A percentile compares a stretch with the other conserved stretches of the same genome.
phyloP scores from a whole-genome alignment of 2,113 vertebrate species.

The Danionella cerebrum region DNA sequence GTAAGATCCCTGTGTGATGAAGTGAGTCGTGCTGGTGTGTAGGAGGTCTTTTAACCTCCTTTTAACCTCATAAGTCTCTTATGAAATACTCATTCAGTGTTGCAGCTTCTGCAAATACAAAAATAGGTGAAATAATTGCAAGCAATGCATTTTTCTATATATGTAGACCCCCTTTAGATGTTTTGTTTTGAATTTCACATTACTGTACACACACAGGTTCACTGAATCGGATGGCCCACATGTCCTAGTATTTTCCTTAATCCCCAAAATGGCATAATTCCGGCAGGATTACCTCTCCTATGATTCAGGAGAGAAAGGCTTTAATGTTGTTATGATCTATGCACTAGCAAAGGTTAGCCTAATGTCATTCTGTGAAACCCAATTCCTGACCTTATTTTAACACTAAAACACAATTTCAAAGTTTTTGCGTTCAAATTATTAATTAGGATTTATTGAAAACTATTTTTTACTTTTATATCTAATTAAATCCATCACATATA shows the following conservation, averaged over 20 bases:
- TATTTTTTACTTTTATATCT: no score
- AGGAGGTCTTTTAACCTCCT: conserved; percentile 15
- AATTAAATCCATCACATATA: no score
- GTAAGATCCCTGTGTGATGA: not conserved
- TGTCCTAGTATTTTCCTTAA: conserved; percentile 4
- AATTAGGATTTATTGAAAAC: no score
- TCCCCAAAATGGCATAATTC: not conserved
- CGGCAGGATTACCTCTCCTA: not conserved
- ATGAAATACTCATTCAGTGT: not conserved
- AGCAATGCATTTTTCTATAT: no score
- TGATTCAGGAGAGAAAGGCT: not conserved
- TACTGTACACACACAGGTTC: not conserved
- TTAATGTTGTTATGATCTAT: conserved; percentile 5
- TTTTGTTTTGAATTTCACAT: not conserved
- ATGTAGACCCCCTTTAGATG: not conserved
- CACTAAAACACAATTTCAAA: not conserved
- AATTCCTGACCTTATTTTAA: not conserved
- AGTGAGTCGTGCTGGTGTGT: conserved; percentile 1
- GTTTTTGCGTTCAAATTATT: not conserved
- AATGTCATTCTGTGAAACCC: not conserved
- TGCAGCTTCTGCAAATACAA: no score
- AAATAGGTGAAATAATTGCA: no score
- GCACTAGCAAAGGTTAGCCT: not conserved
- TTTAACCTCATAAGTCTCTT: no score
- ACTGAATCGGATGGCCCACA: not conserved